Base-by-base conservation (phyloP, 92 coral and sea anemone species). In the Palythoa heliodiscus region DNA sequence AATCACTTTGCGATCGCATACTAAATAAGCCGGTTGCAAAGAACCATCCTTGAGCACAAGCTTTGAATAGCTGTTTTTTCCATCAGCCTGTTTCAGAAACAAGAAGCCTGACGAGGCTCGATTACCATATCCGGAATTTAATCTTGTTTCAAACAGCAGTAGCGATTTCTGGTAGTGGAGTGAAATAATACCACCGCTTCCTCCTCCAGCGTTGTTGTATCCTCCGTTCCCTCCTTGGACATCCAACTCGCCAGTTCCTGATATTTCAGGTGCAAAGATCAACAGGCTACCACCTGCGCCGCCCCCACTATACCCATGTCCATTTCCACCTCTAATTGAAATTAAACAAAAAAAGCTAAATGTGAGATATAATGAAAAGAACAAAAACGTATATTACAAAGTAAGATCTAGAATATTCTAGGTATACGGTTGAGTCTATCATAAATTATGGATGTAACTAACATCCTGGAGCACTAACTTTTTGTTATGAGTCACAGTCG, bases 141-240 rank as follows among this genome's bases (percentile, higher is more conserved):
- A 76, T 3, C 70, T 64, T 19, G 85, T n/a, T 29, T 35, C 71
- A 47, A 91, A 74, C 50, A 75, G 25, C 54, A 82, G 61, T 24
- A 85, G 55, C 35, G 88, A 86, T 16, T 70, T 68, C 83, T 82
- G 73, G 92, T 86, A 83, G 67, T 89, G 83, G 24, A 91, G 39
- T 60, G 94, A 89, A 82, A 89, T 77, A 67, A 91, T 86, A n/a
- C 94, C 94, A 48, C 95, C 95, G 55, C 95, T 92, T 50, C 95
- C 95, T 7, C 92, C 95, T 5, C 95, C 95, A 12, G 73, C 82
- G 17, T 76, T 50, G 52, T 20, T 3, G 11, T 4, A 23, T n/a
- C 77, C 92, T 57, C 92, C 95, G 25, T 72, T 78, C 17, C 94
- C 94, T 22, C 94, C 94, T 23, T 87, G 61, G 10, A 91, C 94